Percentiles rank a stretch among this genome's conserved stretches.
Conservation (phyloP, 2,888 invertebrate genomes). For the Lasius fuliginosus region DNA sequence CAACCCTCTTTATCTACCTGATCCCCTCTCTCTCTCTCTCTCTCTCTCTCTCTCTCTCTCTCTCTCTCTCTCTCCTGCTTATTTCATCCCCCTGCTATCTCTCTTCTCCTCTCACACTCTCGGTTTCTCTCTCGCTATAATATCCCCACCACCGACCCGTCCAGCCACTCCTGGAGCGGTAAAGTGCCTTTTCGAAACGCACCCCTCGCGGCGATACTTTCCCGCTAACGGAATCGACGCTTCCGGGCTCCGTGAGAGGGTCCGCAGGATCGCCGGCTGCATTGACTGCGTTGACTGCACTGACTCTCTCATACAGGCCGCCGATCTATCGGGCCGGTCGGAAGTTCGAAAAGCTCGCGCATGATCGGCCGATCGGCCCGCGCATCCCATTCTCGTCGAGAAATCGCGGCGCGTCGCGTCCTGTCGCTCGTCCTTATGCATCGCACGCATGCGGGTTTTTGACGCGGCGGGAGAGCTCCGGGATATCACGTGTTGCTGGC, state of each 20-base stretch:
- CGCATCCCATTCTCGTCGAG: conserved; percentile 62
- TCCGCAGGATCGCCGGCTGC: conserved; percentile 68
- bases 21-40: conserved; percentile 53
- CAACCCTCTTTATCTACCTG: conserved; percentile 57
- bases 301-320: conserved; percentile 42
- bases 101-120: conserved; percentile 53
- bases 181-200: conserved; percentile 73
- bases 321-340: conserved; percentile 43
- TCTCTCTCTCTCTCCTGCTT: conserved; percentile 49
- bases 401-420: conserved; percentile 35
- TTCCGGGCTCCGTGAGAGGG: conserved; percentile 52
- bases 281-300: conserved; percentile 67
- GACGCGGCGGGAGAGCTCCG: conserved; percentile 13
- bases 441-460: conserved; percentile 54
- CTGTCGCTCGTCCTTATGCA: conserved; percentile 40
- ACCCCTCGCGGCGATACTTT: conserved; percentile 68
- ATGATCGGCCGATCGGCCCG: conserved; percentile 72
- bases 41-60: conserved; percentile 47
- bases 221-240: conserved; percentile 63
- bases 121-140: conserved; percentile 49
- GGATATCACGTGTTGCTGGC: conserved; percentile 50
- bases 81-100: conserved; percentile 32
- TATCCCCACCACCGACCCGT: conserved; percentile 56
- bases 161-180: conserved; percentile 73
- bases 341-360: conserved; percentile 68